phyloP scores from a whole-genome alignment of 2,888 invertebrate species.

The Pantelozetes paolii region DNA sequence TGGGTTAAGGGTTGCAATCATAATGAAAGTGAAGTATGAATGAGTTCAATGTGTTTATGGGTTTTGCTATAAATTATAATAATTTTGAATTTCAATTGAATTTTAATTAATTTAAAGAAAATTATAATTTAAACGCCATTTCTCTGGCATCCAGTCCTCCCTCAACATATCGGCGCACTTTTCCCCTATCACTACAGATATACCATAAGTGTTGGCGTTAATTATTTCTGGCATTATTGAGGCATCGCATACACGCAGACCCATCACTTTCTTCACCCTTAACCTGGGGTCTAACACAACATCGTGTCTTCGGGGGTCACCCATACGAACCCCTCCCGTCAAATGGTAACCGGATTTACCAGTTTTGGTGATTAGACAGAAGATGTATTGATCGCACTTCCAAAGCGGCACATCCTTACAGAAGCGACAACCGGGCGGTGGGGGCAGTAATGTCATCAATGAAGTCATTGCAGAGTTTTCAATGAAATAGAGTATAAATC shows the following conservation, averaged over 20 bases:
- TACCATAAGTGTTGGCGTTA: conserved; percentile 12
- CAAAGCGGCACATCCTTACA: conserved; percentile 4
- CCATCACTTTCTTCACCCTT: neutral
- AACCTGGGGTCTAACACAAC: neutral
- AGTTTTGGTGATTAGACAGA: neutral
- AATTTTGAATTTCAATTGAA: too few relatives aligned
- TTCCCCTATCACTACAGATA: neutral
- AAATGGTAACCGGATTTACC: conserved; percentile 7
- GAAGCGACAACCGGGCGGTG: neutral
- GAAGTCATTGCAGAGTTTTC: neutral
- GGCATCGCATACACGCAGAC: conserved; percentile 14
- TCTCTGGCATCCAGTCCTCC: neutral
- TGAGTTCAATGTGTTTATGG: too few relatives aligned
- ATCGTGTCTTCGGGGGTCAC: neutral
- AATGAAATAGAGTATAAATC: neutral
- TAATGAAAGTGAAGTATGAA: too few relatives aligned
- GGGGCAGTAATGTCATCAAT: neutral
- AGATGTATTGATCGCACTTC: conserved; percentile 16
- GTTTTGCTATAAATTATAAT: too few relatives aligned
- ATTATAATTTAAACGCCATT: too few relatives aligned
- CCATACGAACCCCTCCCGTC: conserved; percentile 11
- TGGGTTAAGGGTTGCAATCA: too few relatives aligned
- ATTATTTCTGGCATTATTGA: conserved; percentile 22
- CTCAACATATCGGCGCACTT: conserved; percentile 8
- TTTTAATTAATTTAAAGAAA: too few relatives aligned